phyloP scores from a whole-genome alignment of 2,113 vertebrate genomes.

The Cephalophus harveyi region DNA sequence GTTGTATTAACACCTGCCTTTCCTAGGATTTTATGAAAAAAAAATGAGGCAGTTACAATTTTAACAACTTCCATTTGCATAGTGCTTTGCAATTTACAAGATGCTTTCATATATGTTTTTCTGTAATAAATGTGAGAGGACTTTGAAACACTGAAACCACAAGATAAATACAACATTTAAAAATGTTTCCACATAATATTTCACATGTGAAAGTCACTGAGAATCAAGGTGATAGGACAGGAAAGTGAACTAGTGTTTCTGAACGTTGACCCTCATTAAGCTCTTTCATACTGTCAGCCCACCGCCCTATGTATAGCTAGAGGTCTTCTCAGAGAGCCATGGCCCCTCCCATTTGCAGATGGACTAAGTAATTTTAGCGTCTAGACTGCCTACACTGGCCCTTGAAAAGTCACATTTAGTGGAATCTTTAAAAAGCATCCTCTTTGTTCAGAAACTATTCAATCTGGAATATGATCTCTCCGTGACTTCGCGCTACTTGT shows the following conservation, averaged over 20 bases:
- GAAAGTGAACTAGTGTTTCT: background rate
- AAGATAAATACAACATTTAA: background rate
- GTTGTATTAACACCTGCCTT: background rate
- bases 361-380: background rate
- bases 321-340: background rate
- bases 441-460: slow-evolving; percentile 59
- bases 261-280: background rate
- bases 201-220: background rate
- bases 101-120: background rate
- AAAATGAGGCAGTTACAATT: background rate
- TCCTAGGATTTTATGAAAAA: background rate
- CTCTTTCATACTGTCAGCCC: background rate
- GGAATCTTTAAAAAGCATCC: slow-evolving; percentile 58
- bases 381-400: background rate
- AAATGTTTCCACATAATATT: background rate
- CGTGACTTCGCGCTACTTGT: slow-evolving; percentile 48
- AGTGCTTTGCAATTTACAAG: background rate
- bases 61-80: background rate
- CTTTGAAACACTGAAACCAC: background rate
- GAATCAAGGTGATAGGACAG: background rate
- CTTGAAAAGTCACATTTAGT: slow-evolving; percentile 52
- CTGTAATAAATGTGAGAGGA: background rate
- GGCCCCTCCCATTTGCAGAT: background rate
- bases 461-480: slow-evolving; percentile 58
- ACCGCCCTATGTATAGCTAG: background rate